These are phyloP conservation scores for Clanis bilineata DNA, from an alignment of 2,888 invertebrate genomes.

Conservation along the genomic window DNA sequence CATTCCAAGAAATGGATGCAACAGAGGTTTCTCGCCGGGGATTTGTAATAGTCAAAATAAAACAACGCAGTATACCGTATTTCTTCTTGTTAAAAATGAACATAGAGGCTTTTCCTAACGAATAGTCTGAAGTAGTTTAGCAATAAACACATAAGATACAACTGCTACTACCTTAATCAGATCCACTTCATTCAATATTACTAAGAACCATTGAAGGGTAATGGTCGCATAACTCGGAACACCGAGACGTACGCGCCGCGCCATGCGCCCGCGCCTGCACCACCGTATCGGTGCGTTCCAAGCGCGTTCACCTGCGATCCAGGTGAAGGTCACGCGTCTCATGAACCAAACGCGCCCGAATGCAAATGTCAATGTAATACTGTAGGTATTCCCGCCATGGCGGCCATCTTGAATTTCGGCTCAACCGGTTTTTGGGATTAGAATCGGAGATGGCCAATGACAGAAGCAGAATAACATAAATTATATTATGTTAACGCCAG, in stretches of 20 bases:
- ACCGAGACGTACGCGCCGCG: background rate
- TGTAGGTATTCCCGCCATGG: conserved; percentile 58
- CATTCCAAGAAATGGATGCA: too few species aligned
- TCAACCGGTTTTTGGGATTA: conserved; percentile 21
- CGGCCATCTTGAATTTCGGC: conserved; percentile 70
- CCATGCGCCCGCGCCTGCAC: background rate
- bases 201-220: background rate
- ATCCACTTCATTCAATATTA: background rate
- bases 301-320: conserved; percentile 71
- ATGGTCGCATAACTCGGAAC: background rate
- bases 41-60: too few species aligned
- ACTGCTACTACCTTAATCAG: too few species aligned
- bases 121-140: too few species aligned
- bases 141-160: too few species aligned
- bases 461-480: conserved; percentile 15
- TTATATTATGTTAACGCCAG: background rate
- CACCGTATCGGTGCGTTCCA: conserved; percentile 15
- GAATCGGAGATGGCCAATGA: background rate
- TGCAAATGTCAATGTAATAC: conserved; percentile 68
- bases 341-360: conserved; percentile 52
- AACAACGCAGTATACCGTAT: too few species aligned
- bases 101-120: background rate
- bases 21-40: too few species aligned
- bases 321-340: conserved; percentile 74
- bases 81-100: too few species aligned